phyloP scores from a whole-genome alignment of 2,113 vertebrate genomes.

The Montifringilla adamsi region DNA sequence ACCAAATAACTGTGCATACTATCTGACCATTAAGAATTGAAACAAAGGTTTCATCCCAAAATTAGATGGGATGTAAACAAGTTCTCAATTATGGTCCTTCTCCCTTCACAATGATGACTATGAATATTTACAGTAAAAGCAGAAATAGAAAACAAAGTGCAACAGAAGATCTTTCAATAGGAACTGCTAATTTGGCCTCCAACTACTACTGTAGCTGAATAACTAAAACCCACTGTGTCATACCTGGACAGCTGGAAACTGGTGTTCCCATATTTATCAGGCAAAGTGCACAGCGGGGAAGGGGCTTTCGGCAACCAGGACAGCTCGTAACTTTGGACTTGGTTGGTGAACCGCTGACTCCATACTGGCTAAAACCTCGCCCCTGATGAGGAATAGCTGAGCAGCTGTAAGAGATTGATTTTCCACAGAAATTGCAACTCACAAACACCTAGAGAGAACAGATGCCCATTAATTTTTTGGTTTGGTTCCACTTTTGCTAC shows the following conservation, averaged over 20 bases:
- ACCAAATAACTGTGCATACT: neutral
- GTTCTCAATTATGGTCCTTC: neutral
- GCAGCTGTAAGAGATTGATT: slow-evolving; percentile 98
- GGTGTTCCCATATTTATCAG: slow-evolving; percentile 99
- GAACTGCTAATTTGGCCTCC: neutral
- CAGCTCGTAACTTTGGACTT: slow-evolving; percentile 99
- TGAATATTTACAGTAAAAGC: neutral
- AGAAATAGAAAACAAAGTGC: neutral
- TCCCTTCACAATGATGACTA: neutral
- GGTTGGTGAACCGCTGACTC: slow-evolving; percentile 94
- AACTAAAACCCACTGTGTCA: neutral
- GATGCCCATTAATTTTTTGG: neutral
- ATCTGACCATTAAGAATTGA: neutral
- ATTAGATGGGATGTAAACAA: neutral
- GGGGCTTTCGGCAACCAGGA: slow-evolving; percentile 95
- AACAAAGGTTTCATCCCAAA: neutral
- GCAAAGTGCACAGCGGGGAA: slow-evolving; percentile 96
- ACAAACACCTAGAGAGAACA: slow-evolving; percentile 88
- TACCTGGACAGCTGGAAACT: slow-evolving; percentile 93
- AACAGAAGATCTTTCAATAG: neutral
- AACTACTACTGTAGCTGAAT: neutral
- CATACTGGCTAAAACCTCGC: slow-evolving; percentile 96
- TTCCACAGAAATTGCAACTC: slow-evolving; percentile 99
- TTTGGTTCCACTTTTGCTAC: neutral
- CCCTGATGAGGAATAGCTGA: slow-evolving; percentile 93